These are phyloP conservation scores for Chrysomela aeneicollis DNA, from an alignment of 2,888 invertebrate genomes.

Conservation along the genomic window DNA sequence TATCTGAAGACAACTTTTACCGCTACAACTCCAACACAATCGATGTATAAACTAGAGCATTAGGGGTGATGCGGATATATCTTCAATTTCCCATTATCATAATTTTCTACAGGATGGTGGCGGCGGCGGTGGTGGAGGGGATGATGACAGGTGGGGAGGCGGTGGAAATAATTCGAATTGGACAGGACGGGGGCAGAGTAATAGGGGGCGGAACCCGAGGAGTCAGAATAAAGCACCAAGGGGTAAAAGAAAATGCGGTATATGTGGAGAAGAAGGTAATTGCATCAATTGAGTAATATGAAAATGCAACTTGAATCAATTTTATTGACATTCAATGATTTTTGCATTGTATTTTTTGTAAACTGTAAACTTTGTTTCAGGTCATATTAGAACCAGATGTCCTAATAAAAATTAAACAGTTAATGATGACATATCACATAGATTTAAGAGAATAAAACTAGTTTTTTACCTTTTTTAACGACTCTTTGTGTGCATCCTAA, in stretches of 20 bases:
- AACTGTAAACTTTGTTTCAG: slow-evolving; percentile 42
- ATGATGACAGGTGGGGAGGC: slow-evolving; percentile 48
- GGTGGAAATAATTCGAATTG: slow-evolving; percentile 43
- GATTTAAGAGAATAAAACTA: background rate
- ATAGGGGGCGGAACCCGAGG: slow-evolving; percentile 38
- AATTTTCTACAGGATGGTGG: slow-evolving; percentile 25
- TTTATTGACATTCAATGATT: no score
- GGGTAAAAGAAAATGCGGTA: slow-evolving; percentile 71
- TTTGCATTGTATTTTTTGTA: background rate
- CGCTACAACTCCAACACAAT: no score
- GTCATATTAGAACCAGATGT: slow-evolving; percentile 69
- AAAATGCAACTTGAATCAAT: no score
- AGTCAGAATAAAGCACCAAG: slow-evolving; percentile 47
- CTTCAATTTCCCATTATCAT: background rate
- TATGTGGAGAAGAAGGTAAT: slow-evolving; percentile 76
- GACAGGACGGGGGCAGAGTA: slow-evolving; percentile 40
- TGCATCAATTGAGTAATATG: background rate
- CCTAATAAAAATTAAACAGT: slow-evolving; percentile 57
- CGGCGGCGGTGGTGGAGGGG: slow-evolving; percentile 27
- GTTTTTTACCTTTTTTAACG: background rate
- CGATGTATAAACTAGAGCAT: no score
- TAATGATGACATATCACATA: background rate
- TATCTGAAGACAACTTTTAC: no score
- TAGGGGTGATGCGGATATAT: background rate
- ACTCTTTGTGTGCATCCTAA: background rate